phyloP scores from a whole-genome alignment of 2,888 invertebrate species.

The Cataglyphis cursor region DNA sequence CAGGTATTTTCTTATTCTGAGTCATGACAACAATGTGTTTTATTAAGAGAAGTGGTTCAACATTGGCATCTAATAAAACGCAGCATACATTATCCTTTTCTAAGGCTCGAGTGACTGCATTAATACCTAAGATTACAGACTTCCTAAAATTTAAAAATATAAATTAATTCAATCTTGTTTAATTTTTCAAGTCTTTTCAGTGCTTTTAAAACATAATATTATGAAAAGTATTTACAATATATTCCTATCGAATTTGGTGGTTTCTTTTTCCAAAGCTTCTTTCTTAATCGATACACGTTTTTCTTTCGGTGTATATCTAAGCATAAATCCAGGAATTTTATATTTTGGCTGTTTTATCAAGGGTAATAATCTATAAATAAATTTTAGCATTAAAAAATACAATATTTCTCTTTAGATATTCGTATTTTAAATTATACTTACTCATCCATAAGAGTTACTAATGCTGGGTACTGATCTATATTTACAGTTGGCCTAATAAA shows the following conservation, averaged over 20 bases:
- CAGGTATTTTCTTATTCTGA: slow-evolving; percentile 79
- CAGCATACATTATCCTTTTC: slow-evolving; percentile 80
- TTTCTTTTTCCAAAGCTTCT: slow-evolving; percentile 57
- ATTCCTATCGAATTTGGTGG: slow-evolving; percentile 51
- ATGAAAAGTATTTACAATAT: slow-evolving; percentile 62
- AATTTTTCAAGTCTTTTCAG: background rate
- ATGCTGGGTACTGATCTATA: slow-evolving; percentile 60
- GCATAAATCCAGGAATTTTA: slow-evolving; percentile 77
- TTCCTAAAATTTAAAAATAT: slow-evolving; percentile 68
- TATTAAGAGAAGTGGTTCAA: slow-evolving; percentile 80
- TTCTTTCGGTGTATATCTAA: slow-evolving; percentile 76
- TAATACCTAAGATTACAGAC: slow-evolving; percentile 80
- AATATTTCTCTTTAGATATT: slow-evolving; percentile 14
- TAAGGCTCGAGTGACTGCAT: slow-evolving; percentile 81
- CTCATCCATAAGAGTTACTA: slow-evolving; percentile 77
- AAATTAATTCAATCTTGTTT: background rate
- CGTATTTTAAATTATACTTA: slow-evolving; percentile 68
- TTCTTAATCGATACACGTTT: slow-evolving; percentile 75
- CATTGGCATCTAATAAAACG: slow-evolving; percentile 81
- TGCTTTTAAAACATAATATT: background rate
- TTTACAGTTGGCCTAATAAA: slow-evolving; percentile 80
- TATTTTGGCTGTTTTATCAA: slow-evolving; percentile 66
- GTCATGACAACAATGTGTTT: slow-evolving; percentile 83
- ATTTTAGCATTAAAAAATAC: background rate
- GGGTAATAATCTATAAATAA: slow-evolving; percentile 74